Conservation (phyloP, 1,140 invertebrate genomes). For the Drosophila orena region DNA sequence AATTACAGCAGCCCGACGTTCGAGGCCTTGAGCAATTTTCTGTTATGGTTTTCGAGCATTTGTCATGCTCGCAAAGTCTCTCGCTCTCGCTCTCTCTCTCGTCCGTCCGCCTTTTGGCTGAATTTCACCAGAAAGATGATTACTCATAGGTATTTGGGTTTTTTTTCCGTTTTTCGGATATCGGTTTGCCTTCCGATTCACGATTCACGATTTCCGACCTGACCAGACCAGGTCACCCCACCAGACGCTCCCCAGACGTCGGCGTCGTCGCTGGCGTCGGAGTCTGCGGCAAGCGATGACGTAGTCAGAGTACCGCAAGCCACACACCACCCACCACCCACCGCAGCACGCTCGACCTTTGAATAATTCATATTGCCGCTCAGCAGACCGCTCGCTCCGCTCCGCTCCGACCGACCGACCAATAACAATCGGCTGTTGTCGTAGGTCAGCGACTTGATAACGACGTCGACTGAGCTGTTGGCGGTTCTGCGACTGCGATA, state of each 20-base stretch:
- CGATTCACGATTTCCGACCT: no score
- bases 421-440: conserved; percentile 32
- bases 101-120: conserved; percentile 33
- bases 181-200: no score
- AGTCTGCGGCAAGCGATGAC: conserved; percentile 2
- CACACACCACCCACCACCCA: not conserved
- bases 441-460: conserved; percentile 79
- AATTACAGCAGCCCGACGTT: conserved; percentile 24
- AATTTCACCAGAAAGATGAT: conserved; percentile 83
- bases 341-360: conserved; percentile 1
- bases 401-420: not conserved
- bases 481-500: conserved; percentile 24
- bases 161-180: conserved; percentile 20
- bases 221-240: not conserved
- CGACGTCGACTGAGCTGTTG: not conserved
- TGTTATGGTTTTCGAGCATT: conserved; percentile 34
- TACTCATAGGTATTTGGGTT: conserved; percentile 74
- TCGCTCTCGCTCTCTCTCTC: conserved; percentile 10
- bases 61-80: conserved; percentile 36
- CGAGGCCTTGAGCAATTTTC: conserved; percentile 38
- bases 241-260: conserved; percentile 21
- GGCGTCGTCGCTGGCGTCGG: not conserved
- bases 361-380: conserved; percentile 2
- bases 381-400: not conserved
- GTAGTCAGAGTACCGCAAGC: not conserved